Conservation (phyloP, 2,888 invertebrate genomes). For the Morpho deidamia region DNA sequence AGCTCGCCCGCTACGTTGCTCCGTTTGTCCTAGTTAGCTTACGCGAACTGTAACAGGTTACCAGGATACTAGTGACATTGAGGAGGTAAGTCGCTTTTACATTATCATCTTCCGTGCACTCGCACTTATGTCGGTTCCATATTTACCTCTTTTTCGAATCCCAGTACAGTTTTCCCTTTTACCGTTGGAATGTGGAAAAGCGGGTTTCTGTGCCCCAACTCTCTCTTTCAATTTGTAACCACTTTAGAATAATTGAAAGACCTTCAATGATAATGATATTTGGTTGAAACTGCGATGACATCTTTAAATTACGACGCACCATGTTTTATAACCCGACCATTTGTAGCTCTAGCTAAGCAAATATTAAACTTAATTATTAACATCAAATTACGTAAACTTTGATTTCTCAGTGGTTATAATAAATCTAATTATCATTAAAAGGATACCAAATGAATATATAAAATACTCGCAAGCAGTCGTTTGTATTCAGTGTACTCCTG, state of each 20-base stretch:
- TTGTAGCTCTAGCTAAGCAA: too few relatives aligned
- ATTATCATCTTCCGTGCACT: slow-evolving; percentile 47
- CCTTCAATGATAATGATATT: slow-evolving; percentile 21
- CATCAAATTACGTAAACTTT: too few relatives aligned
- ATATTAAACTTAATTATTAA: too few relatives aligned
- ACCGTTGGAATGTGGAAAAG: slow-evolving; percentile 72
- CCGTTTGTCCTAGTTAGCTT: slow-evolving; percentile 43
- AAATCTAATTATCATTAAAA: too few relatives aligned
- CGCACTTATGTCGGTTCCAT: slow-evolving; percentile 39
- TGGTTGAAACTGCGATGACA: too few relatives aligned
- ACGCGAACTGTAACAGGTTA: slow-evolving; percentile 73
- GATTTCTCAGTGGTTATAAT: too few relatives aligned
- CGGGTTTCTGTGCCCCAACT: slow-evolving; percentile 69
- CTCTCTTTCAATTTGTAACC: slow-evolving; percentile 73
- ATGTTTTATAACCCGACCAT: too few relatives aligned
- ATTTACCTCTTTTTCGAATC: slow-evolving; percentile 41
- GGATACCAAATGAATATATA: too few relatives aligned
- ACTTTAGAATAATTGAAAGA: slow-evolving; percentile 45
- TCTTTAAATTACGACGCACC: too few relatives aligned
- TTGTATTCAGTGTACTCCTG: too few relatives aligned
- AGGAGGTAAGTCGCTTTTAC: slow-evolving; percentile 68
- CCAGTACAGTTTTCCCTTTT: slow-evolving; percentile 69
- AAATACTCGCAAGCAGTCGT: too few relatives aligned
- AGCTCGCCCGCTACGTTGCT: slow-evolving; percentile 56
- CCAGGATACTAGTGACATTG: slow-evolving; percentile 59